Base-by-base conservation (phyloP, 2,113 vertebrate species). In the Calypte anna region DNA sequence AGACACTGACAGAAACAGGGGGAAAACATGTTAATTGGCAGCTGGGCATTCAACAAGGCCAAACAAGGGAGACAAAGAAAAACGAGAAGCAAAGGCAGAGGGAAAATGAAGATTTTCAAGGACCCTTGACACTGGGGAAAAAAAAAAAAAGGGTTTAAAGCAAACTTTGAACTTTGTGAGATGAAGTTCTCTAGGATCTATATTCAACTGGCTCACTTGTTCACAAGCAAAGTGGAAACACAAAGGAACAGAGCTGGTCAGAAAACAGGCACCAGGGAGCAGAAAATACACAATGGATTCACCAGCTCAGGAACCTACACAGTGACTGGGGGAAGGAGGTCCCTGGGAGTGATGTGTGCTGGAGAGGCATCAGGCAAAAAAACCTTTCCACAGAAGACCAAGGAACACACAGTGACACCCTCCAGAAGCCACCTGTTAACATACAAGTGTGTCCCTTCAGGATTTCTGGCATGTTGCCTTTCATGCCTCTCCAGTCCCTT, bases 271-370 rank as follows among this genome's bases (percentile, higher is more conserved):
- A 66, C 14, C 40, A 12, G 14, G 7, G 17, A 81, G 22, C 15
- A 38, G 51, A 73, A 82, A 63, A 33, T 46, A 31, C 0, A 0
- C 3, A 0, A 15, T 9, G n/a, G 59, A 3, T 2, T 24, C 31
- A 82, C 10, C 23, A 43, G 13, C 4, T 2, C 28, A 40, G 59
- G 36, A 51, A 66, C 28, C 25, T 50, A 69, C 20, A 36, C 10
- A 64, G 36, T 46, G 2, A 1, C 10, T 17, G 38, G 21, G 90
- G n/a, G 31, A 81, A 66, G 9, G 2, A 8, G 4, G 6, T 40
- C 14, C 33, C 24, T 23, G 27, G 14, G 8, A 57, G 16, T 2
- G n/a, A 46, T 14, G 12, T 0, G 0, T 9, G 0, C 1, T 23
- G n/a, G 27, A 68, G 18, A 73, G 17, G 9, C 16, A 92, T 23